Evolutionary conservation across 2,888 invertebrate species (phyloP), one percentile per base, ranked within the genome.

Genomic region (Pedicia rivosa): DNA sequence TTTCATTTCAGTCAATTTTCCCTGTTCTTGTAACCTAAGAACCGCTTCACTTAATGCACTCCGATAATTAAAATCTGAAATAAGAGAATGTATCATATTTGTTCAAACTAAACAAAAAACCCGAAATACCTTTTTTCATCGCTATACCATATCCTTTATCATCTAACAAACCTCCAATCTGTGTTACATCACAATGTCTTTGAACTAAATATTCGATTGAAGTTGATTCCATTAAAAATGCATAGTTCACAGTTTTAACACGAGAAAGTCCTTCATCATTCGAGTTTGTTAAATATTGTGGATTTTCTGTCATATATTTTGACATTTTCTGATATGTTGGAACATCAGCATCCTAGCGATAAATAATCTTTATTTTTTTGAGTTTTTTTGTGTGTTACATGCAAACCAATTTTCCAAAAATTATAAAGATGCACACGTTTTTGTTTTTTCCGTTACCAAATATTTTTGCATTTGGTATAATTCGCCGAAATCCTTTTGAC

Each of bases 291-390:
- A 68, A 51, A 5, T 60, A 62, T 7, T 75, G 67, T 0, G 72
- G 72, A 58, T 82, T 67, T 7, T 63, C 65, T 5, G 65, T 63
- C 87, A 91, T 86, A 49, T 75, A 81, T 14, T 72, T 59, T 62
- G 72, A 83, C 78, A 92, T 87, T 53, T 75, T 75, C 50, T 77
- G 71, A 56, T n/a, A n/a, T n/a, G n/a, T n/a, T n/a, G n/a, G n/a
- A n/a, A n/a, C n/a, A n/a, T n/a, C n/a, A n/a, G n/a, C n/a, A n/a
- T n/a, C n/a, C n/a, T n/a, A n/a, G n/a, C n/a, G n/a, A n/a, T n/a
- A n/a, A n/a, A n/a, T n/a, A n/a, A n/a, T n/a, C n/a, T n/a, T n/a
- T n/a, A n/a, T n/a, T n/a, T n/a, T n/a, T n/a, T n/a, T n/a, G n/a
- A n/a, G n/a, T n/a, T n/a, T n/a, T n/a, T n/a, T n/a, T n/a, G n/a